Base-by-base conservation (phyloP, 2,113 vertebrate genomes). In the Monopterus albus region DNA sequence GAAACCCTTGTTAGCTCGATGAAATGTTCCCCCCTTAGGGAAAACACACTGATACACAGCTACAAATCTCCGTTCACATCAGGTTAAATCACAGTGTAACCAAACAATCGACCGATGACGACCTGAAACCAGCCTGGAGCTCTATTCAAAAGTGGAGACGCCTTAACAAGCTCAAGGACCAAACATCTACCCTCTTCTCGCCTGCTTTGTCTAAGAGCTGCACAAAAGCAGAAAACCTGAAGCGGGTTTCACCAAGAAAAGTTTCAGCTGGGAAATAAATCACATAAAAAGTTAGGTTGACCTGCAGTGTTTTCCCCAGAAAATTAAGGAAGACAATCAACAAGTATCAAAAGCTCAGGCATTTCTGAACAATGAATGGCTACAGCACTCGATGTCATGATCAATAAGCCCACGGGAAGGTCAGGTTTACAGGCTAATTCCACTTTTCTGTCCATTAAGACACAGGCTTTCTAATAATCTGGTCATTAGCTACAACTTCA, bases 281-380 rank as follows among this genome's bases (percentile, higher is more conserved):
- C 5, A 7, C 29, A 31, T 31, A 31, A 7, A 5, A 31, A 7
- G 29, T 15, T 5, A 33, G 42, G 7, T 20, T 20, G 4, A 57
- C 21, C 28, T 14, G 14, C 5, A 50, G 6, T 52, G 13, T n/a
- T n/a, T n/a, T n/a, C n/a, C n/a, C 0, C 26, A 42, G 11, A 64
- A 51, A 40, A 64, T 21, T 21, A 51, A 64, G 59, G 42, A 86
- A 83, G 82, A 79, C 69, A 26, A 70, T 72, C 53, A 65, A 56
- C 52, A 28, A 42, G 49, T n/a, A 15, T 23, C 5, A 20, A 17
- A 58, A 31, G 8, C 5, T 6, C 29, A 1, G 8, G 29, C 29
- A 6, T 31, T 31, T 31, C 29, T 31, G 15, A 45, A 43, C 18
- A 18, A 20, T 7, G 5, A 31, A 20, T 6, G 33, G 15, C 26